These are phyloP conservation scores for Hypsopygia costalis DNA, from an alignment of 2,888 invertebrate genomes.

Conservation along the genomic window DNA sequence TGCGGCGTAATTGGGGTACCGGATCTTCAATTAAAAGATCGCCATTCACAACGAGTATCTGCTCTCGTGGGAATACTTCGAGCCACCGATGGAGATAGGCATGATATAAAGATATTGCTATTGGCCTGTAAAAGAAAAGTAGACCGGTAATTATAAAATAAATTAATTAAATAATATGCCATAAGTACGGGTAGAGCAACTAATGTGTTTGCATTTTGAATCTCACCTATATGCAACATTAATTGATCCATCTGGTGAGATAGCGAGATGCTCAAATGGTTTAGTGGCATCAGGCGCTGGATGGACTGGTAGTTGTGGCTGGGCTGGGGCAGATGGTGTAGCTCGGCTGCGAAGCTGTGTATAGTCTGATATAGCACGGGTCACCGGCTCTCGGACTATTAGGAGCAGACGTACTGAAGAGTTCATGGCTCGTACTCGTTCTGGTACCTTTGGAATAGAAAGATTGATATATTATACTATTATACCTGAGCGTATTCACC, in stretches of 20 bases:
- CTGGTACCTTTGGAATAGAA: slow-evolving; percentile 85
- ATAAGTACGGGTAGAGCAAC: too few relatives aligned
- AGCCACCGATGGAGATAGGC: slow-evolving; percentile 95
- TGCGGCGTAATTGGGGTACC: slow-evolving; percentile 90
- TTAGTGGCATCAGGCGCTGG: slow-evolving; percentile 68
- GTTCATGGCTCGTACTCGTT: slow-evolving; percentile 96
- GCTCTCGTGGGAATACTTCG: slow-evolving; percentile 93
- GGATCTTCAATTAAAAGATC: slow-evolving; percentile 95
- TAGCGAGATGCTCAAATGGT: slow-evolving; percentile 90
- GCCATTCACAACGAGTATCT: slow-evolving; percentile 97
- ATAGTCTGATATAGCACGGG: slow-evolving; percentile 97
- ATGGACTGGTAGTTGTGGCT: slow-evolving; percentile 49
- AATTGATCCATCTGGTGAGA: slow-evolving; percentile 89
- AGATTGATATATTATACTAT: too few relatives aligned
- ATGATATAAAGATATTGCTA: slow-evolving; percentile 94
- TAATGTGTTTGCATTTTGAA: too few relatives aligned
- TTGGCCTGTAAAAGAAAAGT: slow-evolving; percentile 80
- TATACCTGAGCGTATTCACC: too few relatives aligned
- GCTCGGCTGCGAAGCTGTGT: slow-evolving; percentile 94
- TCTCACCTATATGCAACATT: slow-evolving; percentile 87
- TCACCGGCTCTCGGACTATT: slow-evolving; percentile 97
- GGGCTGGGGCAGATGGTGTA: slow-evolving; percentile 85
- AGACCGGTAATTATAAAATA: too few relatives aligned
- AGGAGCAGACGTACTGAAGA: slow-evolving; percentile 93
- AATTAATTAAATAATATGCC: too few relatives aligned